Evolutionary conservation across 2,113 vertebrate species (phyloP).

Genomic region (Merops nubicus): DNA sequence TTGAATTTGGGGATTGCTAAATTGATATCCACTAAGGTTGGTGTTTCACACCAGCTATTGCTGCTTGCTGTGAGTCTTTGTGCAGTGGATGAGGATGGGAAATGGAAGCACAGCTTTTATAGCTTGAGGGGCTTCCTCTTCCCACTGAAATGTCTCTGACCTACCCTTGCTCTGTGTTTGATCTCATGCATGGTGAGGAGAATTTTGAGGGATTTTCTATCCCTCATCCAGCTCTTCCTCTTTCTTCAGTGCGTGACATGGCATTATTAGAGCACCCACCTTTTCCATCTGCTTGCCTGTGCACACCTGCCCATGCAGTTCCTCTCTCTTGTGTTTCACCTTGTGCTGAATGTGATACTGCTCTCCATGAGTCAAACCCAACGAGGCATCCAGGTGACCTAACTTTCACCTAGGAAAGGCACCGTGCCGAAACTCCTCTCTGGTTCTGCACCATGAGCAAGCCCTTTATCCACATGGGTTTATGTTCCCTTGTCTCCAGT

Average conservation of each 20-base stretch:
- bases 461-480: neutral
- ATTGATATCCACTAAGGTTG: neutral
- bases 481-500: neutral
- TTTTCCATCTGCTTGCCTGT: neutral
- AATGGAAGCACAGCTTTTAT: neutral
- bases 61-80: neutral
- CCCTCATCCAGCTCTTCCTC: neutral
- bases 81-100: neutral
- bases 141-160: neutral
- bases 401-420: neutral
- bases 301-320: neutral
- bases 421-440: neutral
- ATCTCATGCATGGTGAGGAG: neutral
- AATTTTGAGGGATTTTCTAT: neutral
- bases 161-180: neutral
- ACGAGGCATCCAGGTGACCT: rapidly evolving
- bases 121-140: neutral
- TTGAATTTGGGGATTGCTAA: neutral
- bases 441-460: neutral
- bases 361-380: neutral
- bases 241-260: neutral
- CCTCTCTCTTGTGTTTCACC: neutral
- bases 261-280: neutral
- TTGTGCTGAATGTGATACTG: neutral
- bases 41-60: neutral